Evolutionary conservation across 1,140 invertebrate species (phyloP).

Genomic region (Drosophila biarmipes): DNA sequence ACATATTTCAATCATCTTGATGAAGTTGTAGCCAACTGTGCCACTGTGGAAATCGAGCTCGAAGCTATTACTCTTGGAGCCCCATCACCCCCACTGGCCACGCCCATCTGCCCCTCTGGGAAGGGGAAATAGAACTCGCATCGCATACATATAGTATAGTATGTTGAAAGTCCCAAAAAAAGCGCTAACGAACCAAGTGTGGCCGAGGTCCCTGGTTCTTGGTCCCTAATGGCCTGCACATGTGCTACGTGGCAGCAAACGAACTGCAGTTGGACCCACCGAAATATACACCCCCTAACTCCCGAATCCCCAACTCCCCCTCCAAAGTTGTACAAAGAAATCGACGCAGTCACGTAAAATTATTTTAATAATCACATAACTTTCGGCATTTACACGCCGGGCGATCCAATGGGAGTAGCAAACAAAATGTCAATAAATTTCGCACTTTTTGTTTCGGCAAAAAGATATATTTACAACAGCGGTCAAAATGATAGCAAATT

Average conservation of each 20-base stretch:
- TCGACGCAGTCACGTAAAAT: constrained; percentile 82
- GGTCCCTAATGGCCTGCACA: constrained; percentile 77
- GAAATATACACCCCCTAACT: constrained; percentile 6
- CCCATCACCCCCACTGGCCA: constrained; percentile 16
- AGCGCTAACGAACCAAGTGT: constrained; percentile 79
- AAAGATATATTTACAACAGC: constrained; percentile 1
- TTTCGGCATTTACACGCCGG: constrained; percentile 79
- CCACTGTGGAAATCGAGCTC: constrained; percentile 38
- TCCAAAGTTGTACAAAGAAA: constrained; percentile 67
- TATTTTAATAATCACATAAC: constrained; percentile 83
- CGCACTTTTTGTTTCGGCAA: constrained; percentile 31
- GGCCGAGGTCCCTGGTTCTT: constrained; percentile 45
- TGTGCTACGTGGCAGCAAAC: constrained; percentile 78
- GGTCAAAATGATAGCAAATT: neutral
- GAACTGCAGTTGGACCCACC: constrained; percentile 61
- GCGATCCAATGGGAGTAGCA: constrained; percentile 58
- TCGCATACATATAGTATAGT: constrained; percentile 36
- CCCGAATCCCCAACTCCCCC: constrained; percentile 4
- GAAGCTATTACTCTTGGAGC: constrained; percentile 46
- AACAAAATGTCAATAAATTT: constrained; percentile 80
- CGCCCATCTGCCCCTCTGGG: constrained; percentile 18
- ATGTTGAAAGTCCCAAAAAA: constrained; percentile 48
- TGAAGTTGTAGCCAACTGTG: constrained; percentile 47
- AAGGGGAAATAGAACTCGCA: constrained; percentile 40
- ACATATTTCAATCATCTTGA: constrained; percentile 55